phyloP scores from a whole-genome alignment of 2,797 vertebrate species.

The Podarcis lilfordi region DNA sequence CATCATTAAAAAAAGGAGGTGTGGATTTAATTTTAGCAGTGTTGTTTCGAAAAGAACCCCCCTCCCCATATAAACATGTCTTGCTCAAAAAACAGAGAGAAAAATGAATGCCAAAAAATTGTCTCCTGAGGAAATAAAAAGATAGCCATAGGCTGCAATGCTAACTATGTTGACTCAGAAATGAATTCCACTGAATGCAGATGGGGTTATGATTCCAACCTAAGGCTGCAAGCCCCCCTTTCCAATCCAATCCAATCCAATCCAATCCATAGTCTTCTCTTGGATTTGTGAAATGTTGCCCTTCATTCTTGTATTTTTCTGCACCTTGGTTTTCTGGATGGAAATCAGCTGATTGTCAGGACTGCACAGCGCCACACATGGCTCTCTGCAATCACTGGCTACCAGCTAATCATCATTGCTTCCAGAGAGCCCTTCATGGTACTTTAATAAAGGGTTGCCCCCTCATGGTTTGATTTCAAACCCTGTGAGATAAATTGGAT shows the following conservation, averaged over 20 bases:
- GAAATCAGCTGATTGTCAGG: not conserved
- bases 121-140: not conserved
- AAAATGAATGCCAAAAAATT: not conserved
- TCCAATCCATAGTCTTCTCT: not conserved
- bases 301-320: not conserved
- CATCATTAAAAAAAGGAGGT: constrained; percentile 89
- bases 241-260: no score
- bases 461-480: not conserved
- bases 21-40: constrained; percentile 39
- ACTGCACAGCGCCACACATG: not conserved
- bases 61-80: not conserved
- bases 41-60: not conserved
- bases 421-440: not conserved
- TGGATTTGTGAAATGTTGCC: not conserved
- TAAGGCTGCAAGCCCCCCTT: not conserved
- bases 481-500: no score
- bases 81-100: not conserved
- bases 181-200: no score
- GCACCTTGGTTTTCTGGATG: not conserved
- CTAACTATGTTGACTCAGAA: no score
- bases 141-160: no score
- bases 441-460: not conserved
- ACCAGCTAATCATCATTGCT: no score
- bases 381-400: no score
- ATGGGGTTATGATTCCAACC: no score